A percentile compares a stretch with the other conserved stretches of the same genome.
Conservation (phyloP, 2,888 invertebrate species). For the Spicauda simplicius region DNA sequence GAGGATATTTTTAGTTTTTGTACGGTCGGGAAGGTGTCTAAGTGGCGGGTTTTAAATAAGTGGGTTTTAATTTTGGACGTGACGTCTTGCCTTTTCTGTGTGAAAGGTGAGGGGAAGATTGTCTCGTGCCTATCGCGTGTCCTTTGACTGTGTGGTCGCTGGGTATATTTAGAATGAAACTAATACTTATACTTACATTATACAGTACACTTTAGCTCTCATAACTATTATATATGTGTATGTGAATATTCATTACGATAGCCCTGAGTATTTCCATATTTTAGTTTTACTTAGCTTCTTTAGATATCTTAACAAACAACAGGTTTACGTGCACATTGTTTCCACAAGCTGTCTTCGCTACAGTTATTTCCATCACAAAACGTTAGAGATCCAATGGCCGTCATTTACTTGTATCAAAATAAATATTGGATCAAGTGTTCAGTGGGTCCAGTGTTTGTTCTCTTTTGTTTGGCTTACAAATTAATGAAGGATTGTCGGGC, state of each 20-base stretch:
- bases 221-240: constrained; percentile 11
- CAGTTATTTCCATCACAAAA: constrained; percentile 80
- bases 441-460: constrained; percentile 74
- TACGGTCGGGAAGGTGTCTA: constrained; percentile 80
- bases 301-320: constrained; percentile 53
- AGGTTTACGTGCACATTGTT: constrained; percentile 57
- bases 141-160: constrained; percentile 59
- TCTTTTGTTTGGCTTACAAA: constrained; percentile 72
- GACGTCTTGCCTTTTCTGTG: constrained; percentile 67
- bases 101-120: constrained; percentile 76
- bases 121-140: constrained; percentile 78
- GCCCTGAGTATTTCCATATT: constrained; percentile 50
- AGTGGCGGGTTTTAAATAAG: constrained; percentile 83
- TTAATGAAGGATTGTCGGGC: constrained; percentile 78
- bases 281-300: constrained; percentile 44
- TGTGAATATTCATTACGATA: constrained; percentile 1
- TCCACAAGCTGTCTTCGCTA: constrained; percentile 64
- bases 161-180: constrained; percentile 58
- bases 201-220: constrained; percentile 20
- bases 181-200: constrained; percentile 23
- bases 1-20: constrained; percentile 83
- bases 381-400: constrained; percentile 71
- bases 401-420: constrained; percentile 77
- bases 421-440: constrained; percentile 82
- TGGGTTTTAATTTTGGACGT: constrained; percentile 83